These are phyloP conservation scores for Zelleria hepariella DNA, from an alignment of 2,888 invertebrate species.

Conservation along the genomic window DNA sequence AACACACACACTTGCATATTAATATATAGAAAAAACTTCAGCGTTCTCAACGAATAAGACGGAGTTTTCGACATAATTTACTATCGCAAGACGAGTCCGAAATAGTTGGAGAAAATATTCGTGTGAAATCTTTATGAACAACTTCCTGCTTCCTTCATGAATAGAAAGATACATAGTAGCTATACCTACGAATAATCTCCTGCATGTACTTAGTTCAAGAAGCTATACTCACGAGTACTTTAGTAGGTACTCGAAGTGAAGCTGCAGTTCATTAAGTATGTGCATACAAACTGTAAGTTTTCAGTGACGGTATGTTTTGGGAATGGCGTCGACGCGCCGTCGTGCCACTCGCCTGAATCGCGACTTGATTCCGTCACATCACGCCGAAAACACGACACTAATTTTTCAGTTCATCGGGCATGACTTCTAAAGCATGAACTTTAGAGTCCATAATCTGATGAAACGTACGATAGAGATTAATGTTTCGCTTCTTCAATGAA, in stretches of 20 bases:
- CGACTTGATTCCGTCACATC: background rate
- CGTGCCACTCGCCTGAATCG: background rate
- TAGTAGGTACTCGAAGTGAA: background rate
- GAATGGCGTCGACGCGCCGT: background rate
- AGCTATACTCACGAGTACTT: background rate
- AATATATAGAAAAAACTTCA: conserved; percentile 1
- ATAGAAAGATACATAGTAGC: too few species aligned
- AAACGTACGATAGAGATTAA: conserved; percentile 17
- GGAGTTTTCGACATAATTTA: background rate
- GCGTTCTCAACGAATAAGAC: background rate
- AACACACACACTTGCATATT: conserved; percentile 22
- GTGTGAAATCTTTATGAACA: too few species aligned
- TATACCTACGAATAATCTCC: too few species aligned
- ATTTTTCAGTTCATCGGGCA: conserved; percentile 9
- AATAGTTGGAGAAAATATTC: background rate
- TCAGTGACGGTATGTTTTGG: conserved; percentile 1
- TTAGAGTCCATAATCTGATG: background rate
- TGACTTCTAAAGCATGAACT: background rate
- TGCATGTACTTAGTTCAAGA: too few species aligned
- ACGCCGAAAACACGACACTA: conserved; percentile 1
- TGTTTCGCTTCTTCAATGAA: background rate
- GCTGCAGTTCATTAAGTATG: conserved; percentile 5
- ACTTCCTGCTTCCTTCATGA: too few species aligned
- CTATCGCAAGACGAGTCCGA: background rate
- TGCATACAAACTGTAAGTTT: conserved; percentile 7